Percentiles rank a stretch among this genome's conserved stretches.
phyloP scores from a whole-genome alignment of 2,888 invertebrate genomes.

The Netelia inedita region DNA sequence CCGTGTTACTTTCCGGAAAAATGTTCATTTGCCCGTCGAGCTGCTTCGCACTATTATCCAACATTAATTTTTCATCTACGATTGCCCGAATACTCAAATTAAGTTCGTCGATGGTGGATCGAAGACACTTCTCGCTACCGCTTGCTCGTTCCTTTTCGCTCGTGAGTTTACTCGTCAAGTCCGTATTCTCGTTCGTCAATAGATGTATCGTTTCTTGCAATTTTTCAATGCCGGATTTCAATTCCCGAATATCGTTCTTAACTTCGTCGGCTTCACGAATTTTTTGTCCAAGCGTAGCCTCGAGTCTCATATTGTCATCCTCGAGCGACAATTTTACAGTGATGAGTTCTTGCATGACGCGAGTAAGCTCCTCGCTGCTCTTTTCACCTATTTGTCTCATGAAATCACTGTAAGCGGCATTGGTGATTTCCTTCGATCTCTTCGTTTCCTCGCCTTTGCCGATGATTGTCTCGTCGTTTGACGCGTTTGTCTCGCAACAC shows the following conservation, averaged over 20 bases:
- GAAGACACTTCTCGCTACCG: constrained; percentile 65
- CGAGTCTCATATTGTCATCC: constrained; percentile 76
- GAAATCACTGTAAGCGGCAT: constrained; percentile 56
- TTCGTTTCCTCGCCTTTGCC: constrained; percentile 49
- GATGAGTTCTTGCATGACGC: constrained; percentile 64
- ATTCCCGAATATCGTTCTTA: constrained; percentile 74
- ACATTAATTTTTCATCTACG: constrained; percentile 61
- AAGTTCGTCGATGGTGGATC: constrained; percentile 75
- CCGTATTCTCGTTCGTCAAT: constrained; percentile 80
- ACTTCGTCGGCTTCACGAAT: constrained; percentile 78
- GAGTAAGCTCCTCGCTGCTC: constrained; percentile 61
- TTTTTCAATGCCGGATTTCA: constrained; percentile 77
- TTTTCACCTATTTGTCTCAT: constrained; percentile 56
- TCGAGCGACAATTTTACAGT: constrained; percentile 70
- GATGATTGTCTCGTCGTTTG: constrained; percentile 15
- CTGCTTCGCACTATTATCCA: constrained; percentile 70
- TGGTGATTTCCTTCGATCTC: constrained; percentile 43
- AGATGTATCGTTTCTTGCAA: constrained; percentile 77
- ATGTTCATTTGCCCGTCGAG: constrained; percentile 71
- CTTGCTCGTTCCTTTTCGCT: constrained; percentile 72
- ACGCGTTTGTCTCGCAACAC: constrained; percentile 12
- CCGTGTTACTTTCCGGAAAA: constrained; percentile 38
- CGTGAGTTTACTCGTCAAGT: constrained; percentile 76
- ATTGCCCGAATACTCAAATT: constrained; percentile 71
- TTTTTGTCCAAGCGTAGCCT: constrained; percentile 74